Evolutionary conservation across 23 tunicate genomes (phyloP).

Genomic region (Corella eumyota): DNA sequence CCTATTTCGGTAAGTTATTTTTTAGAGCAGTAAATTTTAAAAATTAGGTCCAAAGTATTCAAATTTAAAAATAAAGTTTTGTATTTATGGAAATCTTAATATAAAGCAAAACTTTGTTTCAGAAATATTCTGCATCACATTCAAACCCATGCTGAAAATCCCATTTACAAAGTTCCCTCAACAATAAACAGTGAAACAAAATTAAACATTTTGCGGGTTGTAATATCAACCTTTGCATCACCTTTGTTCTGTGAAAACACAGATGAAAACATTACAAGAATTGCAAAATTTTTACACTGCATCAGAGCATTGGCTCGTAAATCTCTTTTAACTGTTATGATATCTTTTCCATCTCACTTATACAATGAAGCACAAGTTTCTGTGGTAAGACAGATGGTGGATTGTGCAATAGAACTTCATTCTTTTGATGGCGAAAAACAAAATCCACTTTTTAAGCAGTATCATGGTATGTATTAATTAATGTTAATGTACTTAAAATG

Average conservation of each 20-base stretch:
- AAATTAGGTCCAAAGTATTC: too few species aligned
- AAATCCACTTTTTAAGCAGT: slow-evolving; percentile 75
- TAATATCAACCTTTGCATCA: slow-evolving; percentile 47
- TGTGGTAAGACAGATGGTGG: slow-evolving; percentile 37
- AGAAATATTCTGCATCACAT: slow-evolving; percentile 12
- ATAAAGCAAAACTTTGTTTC: too few species aligned
- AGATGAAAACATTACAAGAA: not conserved
- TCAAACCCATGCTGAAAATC: slow-evolving; percentile 4
- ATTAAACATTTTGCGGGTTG: slow-evolving; percentile 54
- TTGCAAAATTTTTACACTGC: slow-evolving; percentile 43
- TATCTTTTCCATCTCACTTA: slow-evolving; percentile 58
- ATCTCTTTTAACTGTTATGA: slow-evolving; percentile 29
- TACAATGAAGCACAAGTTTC: slow-evolving; percentile 23
- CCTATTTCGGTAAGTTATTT: too few species aligned
- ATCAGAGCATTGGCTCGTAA: slow-evolving; percentile 51
- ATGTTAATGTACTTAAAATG: too few species aligned
- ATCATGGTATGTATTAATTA: slow-evolving; percentile 57
- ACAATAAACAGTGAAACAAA: too few species aligned
- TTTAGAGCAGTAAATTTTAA: too few species aligned
- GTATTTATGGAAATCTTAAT: too few species aligned
- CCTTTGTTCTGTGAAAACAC: slow-evolving; percentile 52
- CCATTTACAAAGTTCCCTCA: slow-evolving; percentile 5
- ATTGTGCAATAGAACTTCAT: slow-evolving; percentile 44
- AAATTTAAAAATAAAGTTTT: too few species aligned
- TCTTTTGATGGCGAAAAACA: slow-evolving; percentile 50